phyloP scores from a whole-genome alignment of 2,888 invertebrate species.

The Ischnus inquisitorius region DNA sequence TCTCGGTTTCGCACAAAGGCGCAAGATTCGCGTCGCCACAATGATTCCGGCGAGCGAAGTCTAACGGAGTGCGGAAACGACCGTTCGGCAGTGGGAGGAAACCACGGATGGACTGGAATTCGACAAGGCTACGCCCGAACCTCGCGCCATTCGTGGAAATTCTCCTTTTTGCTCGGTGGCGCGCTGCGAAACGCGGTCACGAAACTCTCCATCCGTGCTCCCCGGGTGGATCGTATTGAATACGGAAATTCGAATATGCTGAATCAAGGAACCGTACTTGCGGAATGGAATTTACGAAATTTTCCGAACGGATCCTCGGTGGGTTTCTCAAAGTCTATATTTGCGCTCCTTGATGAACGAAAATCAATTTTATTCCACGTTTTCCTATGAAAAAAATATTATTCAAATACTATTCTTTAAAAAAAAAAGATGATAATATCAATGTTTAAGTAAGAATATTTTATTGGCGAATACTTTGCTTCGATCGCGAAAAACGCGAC shows the following conservation, averaged over 20 bases:
- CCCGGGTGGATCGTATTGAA: constrained; percentile 49
- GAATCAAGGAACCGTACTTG: constrained; percentile 41
- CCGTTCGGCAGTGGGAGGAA: constrained; percentile 57
- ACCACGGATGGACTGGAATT: constrained; percentile 64
- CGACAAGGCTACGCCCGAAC: constrained; percentile 50
- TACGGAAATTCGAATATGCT: constrained; percentile 61
- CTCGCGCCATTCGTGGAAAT: neutral
- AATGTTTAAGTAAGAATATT: neutral
- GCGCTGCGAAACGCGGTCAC: constrained; percentile 57
- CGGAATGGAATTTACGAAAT: constrained; percentile 50
- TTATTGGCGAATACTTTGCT: constrained; percentile 26
- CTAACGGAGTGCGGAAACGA: constrained; percentile 59
- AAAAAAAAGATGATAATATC: too few species aligned
- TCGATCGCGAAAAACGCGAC: constrained; percentile 38
- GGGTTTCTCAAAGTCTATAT: neutral
- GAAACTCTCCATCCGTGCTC: constrained; percentile 56
- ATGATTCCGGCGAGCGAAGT: constrained; percentile 32
- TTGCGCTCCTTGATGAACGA: neutral
- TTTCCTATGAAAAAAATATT: neutral
- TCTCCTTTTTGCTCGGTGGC: constrained; percentile 3
- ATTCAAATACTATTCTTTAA: too few species aligned
- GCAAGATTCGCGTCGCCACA: constrained; percentile 32
- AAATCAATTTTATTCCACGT: neutral
- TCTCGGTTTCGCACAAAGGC: constrained; percentile 33
- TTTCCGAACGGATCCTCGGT: constrained; percentile 2